A percentile compares a stretch with the other conserved stretches of the same genome.
These are phyloP conservation scores for Lochmaea capreae DNA, from an alignment of 2,888 invertebrate genomes.

Conservation along the genomic window DNA sequence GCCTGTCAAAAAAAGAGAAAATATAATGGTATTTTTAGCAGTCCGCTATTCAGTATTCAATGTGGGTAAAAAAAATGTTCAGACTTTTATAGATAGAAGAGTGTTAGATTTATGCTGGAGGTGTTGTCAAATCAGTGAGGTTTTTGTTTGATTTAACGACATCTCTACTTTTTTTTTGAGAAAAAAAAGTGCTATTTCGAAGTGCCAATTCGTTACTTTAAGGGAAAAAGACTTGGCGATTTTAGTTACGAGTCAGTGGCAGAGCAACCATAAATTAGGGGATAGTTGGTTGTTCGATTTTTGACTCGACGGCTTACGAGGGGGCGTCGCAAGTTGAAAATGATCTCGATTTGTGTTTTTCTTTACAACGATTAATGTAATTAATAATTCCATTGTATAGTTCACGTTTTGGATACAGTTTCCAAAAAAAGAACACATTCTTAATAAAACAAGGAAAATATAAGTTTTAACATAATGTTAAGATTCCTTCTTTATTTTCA, in stretches of 20 bases:
- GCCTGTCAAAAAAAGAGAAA: conserved; percentile 58
- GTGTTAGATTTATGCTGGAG: conserved; percentile 46
- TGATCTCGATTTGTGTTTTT: conserved; percentile 63
- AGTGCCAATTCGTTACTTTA: conserved; percentile 66
- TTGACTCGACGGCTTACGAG: conserved; percentile 8
- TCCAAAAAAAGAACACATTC: conserved; percentile 20
- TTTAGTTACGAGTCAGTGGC: conserved; percentile 16
- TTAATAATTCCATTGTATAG: conserved; percentile 42
- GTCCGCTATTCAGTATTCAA: conserved; percentile 63
- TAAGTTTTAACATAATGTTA: not conserved
- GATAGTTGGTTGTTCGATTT: conserved; percentile 11
- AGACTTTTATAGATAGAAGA: conserved; percentile 39
- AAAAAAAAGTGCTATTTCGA: conserved; percentile 63
- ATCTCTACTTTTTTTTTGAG: conserved; percentile 10
- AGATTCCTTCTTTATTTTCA: not conserved
- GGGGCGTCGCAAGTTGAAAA: conserved; percentile 43
- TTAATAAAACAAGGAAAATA: not conserved
- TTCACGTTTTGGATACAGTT: conserved; percentile 4
- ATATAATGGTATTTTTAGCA: conserved; percentile 57
- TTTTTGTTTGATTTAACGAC: conserved; percentile 18
- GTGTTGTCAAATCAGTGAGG: conserved; percentile 17
- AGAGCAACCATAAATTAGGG: conserved; percentile 12
- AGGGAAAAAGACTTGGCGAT: conserved; percentile 26
- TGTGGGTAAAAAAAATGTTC: conserved; percentile 55
- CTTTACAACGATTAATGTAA: conserved; percentile 59